Evolutionary conservation across 1,140 invertebrate genomes (phyloP).

Genomic region (Danaus melanippus): DNA sequence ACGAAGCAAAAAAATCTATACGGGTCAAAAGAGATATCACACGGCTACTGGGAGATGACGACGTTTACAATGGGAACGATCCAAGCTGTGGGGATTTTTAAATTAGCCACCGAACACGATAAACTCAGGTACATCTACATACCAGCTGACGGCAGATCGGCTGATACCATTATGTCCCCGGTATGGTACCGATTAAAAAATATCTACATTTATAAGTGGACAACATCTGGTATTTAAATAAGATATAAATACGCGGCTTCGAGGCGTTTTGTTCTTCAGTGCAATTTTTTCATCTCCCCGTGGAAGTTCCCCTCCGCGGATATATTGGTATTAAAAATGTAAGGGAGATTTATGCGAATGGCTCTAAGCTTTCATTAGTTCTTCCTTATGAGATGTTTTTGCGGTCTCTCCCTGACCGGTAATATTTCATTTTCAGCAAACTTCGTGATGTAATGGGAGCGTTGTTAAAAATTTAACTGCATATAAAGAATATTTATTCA

Average conservation of each 20-base stretch:
- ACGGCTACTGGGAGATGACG: conserved; percentile 45
- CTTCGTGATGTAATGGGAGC: conserved; percentile 51
- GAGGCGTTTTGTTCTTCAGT: conserved; percentile 59
- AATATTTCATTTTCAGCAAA: conserved; percentile 69
- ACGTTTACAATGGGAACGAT: conserved; percentile 36
- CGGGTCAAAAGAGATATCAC: conserved; percentile 67
- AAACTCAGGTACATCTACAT: conserved; percentile 60
- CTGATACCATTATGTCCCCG: conserved; percentile 68
- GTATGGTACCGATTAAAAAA: conserved; percentile 69
- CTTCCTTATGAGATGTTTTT: conserved; percentile 65
- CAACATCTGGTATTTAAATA: conserved; percentile 70
- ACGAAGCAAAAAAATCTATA: conserved; percentile 64
- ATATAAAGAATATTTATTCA: conserved; percentile 70
- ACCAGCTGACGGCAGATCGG: conserved; percentile 68
- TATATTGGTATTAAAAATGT: conserved; percentile 73
- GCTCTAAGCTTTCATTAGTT: conserved; percentile 72
- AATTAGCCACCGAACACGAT: conserved; percentile 62
- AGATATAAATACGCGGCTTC: conserved; percentile 62
- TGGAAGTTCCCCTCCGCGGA: conserved; percentile 55
- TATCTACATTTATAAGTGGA: conserved; percentile 66
- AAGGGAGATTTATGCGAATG: conserved; percentile 71
- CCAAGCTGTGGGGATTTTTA: conserved; percentile 49
- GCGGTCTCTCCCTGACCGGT: conserved; percentile 69
- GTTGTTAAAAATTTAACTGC: conserved; percentile 63
- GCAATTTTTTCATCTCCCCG: conserved; percentile 51